These are phyloP conservation scores for Dreissena rostriformis DNA, from an alignment of 1,140 invertebrate genomes.

Conservation along the genomic window DNA sequence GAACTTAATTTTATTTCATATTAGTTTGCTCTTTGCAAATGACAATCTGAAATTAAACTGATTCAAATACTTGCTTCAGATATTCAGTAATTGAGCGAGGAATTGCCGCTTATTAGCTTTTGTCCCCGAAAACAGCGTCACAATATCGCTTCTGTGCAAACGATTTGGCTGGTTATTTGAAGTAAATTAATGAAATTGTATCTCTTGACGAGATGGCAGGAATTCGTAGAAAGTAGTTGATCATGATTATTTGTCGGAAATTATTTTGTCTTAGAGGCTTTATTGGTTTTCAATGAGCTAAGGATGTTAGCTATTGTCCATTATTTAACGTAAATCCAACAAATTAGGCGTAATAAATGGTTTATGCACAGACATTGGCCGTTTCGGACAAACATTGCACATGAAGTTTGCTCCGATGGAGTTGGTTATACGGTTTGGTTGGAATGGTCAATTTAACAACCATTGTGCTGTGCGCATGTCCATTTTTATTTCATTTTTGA, in stretches of 20 bases:
- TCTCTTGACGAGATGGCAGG: conserved; percentile 8
- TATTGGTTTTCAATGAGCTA: conserved; percentile 44
- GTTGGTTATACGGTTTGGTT: no score
- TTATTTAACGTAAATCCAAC: conserved; percentile 38
- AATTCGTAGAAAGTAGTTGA: conserved; percentile 11
- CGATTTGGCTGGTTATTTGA: conserved; percentile 34
- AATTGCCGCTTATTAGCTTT: conserved; percentile 45
- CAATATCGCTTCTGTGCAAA: conserved; percentile 43
- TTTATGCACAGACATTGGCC: no score
- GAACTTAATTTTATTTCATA: conserved; percentile 40
- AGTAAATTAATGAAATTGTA: conserved; percentile 47
- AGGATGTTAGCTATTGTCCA: conserved; percentile 35
- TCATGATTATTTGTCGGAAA: conserved; percentile 23
- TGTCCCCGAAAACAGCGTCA: conserved; percentile 41
- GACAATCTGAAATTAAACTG: conserved; percentile 49
- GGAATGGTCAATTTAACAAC: no score
- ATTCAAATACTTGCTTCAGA: conserved; percentile 41
- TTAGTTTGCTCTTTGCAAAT: conserved; percentile 43
- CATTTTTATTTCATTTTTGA: no score
- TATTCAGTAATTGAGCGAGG: conserved; percentile 38
- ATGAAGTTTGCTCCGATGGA: no score
- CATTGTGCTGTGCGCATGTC: no score
- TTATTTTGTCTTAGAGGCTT: conserved; percentile 33
- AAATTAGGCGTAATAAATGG: background rate
- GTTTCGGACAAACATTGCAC: no score